Base-by-base conservation (phyloP, 1,140 invertebrate species). In the Belonocnema kinseyi region DNA sequence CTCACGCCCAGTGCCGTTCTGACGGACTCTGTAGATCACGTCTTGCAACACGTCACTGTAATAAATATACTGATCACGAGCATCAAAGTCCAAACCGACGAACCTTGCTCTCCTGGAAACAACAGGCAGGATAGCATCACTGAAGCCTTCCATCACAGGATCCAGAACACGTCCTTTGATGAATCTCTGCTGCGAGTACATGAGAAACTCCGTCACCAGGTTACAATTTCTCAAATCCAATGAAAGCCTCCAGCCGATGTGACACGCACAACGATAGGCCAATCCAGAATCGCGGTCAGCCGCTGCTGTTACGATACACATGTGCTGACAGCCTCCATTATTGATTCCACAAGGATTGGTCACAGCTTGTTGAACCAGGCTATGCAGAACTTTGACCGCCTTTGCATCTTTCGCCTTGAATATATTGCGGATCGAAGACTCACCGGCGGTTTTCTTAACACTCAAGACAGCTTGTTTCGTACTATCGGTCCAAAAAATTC, bases 11-110 rank as follows among this genome's bases (percentile, higher is more conserved):
- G 97, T 97, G 75, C 97, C 97, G 89, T 98, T 97, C 77, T 95
- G 93, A 82, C 97, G 96, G 0, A 98, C 95, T 66, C 97, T 93
- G 88, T 98, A 99, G 81, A 99, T 99, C 0, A 99, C 97, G 88
- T 98, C 97, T 91, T 98, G 96, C n/a, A 98, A 93, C 0, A 99
- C 98, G 88, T 99, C 98, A 2, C 98, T 99, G 91, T 98, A 99
- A 87, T 99, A 99, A 75, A 99, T 98, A 83, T 97, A 96, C 82
- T 98, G 94, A 82, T 98, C 96, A 77, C 95, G 93, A 0, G 97
- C 95, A 90, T 99, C 98, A 88, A 98, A 99, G 88, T 99, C 99
- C 19, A 99, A 90, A n/a, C 98, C 98, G 6, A 99, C 98, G 89
- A 99, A 99, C 85, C 98, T 93, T 0, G 98, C 98, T 33, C 97